Percentiles rank a stretch among this genome's conserved stretches.
phyloP scores from a whole-genome alignment of 2,113 vertebrate species.

The Varanus komodoensis region DNA sequence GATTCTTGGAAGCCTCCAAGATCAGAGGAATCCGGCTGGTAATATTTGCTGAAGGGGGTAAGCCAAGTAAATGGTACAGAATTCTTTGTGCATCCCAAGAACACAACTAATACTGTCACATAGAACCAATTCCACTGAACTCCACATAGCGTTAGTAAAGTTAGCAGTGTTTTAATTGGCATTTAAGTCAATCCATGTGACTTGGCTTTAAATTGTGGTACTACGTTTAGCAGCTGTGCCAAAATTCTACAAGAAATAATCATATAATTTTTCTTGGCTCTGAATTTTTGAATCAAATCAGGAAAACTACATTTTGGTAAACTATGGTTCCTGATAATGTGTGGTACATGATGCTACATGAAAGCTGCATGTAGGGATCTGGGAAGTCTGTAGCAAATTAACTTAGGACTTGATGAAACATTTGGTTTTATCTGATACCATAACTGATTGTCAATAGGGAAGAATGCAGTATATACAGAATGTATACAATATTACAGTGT shows the following conservation, averaged over 20 bases:
- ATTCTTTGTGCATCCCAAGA: background rate
- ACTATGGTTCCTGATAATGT: background rate
- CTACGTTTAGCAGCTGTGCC: slow-evolving; percentile 1
- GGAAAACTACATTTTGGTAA: background rate
- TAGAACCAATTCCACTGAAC: background rate
- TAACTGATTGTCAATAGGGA: slow-evolving; percentile 13
- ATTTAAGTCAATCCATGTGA: background rate
- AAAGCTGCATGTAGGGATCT: slow-evolving; percentile 1
- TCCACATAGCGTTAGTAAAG: background rate
- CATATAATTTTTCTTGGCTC: slow-evolving; percentile 13
- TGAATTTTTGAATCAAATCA: slow-evolving; percentile 4
- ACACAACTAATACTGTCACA: background rate
- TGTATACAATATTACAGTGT: background rate
- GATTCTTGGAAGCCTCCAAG: too few relatives aligned
- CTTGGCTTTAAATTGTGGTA: slow-evolving; percentile 23
- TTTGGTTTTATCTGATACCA: slow-evolving; percentile 15
- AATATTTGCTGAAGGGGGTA: background rate
- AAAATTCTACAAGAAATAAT: background rate
- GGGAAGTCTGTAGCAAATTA: slow-evolving; percentile 12
- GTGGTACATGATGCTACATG: background rate
- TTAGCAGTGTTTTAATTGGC: background rate
- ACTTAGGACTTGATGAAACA: slow-evolving; percentile 12
- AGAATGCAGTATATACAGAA: slow-evolving; percentile 23
- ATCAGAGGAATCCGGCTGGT: too few relatives aligned
- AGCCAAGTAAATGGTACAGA: background rate